A percentile compares a stretch with the other conserved stretches of the same genome.
Evolutionary conservation across 2,113 vertebrate species (phyloP).

Genomic region (Chionomys nivalis): DNA sequence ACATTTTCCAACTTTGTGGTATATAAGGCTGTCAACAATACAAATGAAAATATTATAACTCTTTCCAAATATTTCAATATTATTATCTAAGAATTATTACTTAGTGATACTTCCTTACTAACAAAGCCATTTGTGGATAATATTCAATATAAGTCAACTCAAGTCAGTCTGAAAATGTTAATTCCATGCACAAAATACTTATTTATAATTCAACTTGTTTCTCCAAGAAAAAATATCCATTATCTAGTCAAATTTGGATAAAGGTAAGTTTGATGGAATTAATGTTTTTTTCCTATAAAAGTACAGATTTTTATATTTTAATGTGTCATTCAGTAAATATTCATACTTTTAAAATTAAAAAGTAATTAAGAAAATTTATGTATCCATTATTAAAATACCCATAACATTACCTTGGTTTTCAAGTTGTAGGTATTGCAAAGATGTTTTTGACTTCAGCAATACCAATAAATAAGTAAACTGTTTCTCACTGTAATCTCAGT

Average conservation of each 20-base stretch:
- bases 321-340: background rate
- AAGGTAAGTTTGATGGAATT: background rate
- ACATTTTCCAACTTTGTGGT: too few species aligned
- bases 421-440: background rate
- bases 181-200: background rate
- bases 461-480: background rate
- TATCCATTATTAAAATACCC: background rate
- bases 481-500: background rate
- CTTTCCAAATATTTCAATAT: background rate
- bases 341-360: background rate
- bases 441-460: background rate
- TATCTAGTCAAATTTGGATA: background rate
- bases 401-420: background rate
- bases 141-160: too few species aligned
- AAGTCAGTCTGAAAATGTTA: background rate
- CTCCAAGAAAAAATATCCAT: background rate
- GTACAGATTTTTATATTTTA: background rate
- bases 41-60: background rate
- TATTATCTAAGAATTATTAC: constrained; percentile 2
- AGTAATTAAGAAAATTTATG: background rate
- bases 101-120: background rate
- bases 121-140: background rate
- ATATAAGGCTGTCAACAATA: background rate
- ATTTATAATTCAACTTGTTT: background rate
- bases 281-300: background rate